These are phyloP conservation scores for Hemiprocne comata DNA, from an alignment of 2,113 vertebrate genomes.

Conservation along the genomic window DNA sequence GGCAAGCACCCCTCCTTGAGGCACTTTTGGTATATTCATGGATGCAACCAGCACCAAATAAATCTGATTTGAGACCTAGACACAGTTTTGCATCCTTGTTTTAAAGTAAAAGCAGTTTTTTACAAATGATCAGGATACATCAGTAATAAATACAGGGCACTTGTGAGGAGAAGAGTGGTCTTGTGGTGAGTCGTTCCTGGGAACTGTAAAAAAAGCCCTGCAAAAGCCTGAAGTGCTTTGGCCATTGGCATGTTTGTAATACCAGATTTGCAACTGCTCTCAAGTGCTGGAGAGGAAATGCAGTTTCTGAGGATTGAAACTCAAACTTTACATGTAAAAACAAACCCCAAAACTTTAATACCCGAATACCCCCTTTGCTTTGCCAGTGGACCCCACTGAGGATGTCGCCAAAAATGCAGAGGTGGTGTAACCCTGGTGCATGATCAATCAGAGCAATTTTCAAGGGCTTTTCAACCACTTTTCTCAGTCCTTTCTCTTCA, in stretches of 20 bases:
- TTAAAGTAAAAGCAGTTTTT: background rate
- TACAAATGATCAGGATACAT: background rate
- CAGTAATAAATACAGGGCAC: background rate
- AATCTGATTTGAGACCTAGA: background rate
- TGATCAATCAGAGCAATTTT: background rate
- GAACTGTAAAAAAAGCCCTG: background rate
- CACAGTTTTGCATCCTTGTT: background rate
- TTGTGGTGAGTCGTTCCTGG: background rate
- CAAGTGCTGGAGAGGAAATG: background rate
- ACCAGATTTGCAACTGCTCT: background rate
- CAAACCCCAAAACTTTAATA: background rate
- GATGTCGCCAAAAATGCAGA: background rate
- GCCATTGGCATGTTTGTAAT: background rate
- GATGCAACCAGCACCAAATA: background rate
- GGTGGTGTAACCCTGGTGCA: background rate
- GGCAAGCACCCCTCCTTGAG: background rate
- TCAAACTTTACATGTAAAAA: background rate
- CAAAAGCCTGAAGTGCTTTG: fast-evolving
- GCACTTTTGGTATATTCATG: background rate
- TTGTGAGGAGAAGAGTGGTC: background rate
- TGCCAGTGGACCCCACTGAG: background rate
- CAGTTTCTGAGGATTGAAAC: background rate
- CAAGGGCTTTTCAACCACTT: background rate
- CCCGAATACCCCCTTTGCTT: background rate
- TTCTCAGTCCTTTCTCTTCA: background rate